Evolutionary conservation across 2,113 vertebrate species (phyloP).

Genomic region (Ascaphus truei): DNA sequence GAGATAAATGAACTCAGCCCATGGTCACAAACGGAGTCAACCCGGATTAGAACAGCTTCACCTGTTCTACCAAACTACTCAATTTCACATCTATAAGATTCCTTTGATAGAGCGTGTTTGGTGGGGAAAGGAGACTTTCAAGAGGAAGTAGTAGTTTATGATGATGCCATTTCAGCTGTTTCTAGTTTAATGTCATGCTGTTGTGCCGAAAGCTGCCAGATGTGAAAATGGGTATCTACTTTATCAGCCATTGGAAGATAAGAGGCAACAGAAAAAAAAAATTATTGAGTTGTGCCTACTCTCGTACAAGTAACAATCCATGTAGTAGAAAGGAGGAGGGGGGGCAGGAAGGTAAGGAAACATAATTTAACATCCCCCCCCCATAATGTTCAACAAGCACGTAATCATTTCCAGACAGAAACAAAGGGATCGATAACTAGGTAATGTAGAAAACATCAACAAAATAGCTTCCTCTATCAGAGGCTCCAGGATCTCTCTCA

Average conservation of each 20-base stretch:
- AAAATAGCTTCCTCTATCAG: too few species aligned
- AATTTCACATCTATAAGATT: too few species aligned
- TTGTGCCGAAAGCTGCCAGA: background rate
- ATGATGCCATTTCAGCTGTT: background rate
- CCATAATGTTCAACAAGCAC: too few species aligned
- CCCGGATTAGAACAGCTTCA: too few species aligned
- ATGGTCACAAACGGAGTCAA: too few species aligned
- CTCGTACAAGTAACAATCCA: background rate
- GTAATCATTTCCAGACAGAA: too few species aligned
- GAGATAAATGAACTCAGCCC: too few species aligned
- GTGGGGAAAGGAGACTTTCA: background rate
- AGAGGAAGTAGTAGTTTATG: background rate
- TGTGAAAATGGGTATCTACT: background rate
- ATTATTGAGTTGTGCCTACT: background rate
- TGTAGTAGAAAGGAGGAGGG: background rate
- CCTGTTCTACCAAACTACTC: too few species aligned
- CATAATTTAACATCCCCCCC: background rate
- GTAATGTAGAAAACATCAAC: too few species aligned
- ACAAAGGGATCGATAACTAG: too few species aligned
- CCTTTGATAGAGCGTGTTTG: background rate
- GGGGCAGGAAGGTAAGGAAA: background rate
- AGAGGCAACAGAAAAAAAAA: background rate
- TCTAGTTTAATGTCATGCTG: background rate
- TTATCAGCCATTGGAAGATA: background rate
- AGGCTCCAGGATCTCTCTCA: too few species aligned